Evolutionary conservation across 2,797 vertebrate genomes (phyloP).

Genomic region (Mus minutoides): DNA sequence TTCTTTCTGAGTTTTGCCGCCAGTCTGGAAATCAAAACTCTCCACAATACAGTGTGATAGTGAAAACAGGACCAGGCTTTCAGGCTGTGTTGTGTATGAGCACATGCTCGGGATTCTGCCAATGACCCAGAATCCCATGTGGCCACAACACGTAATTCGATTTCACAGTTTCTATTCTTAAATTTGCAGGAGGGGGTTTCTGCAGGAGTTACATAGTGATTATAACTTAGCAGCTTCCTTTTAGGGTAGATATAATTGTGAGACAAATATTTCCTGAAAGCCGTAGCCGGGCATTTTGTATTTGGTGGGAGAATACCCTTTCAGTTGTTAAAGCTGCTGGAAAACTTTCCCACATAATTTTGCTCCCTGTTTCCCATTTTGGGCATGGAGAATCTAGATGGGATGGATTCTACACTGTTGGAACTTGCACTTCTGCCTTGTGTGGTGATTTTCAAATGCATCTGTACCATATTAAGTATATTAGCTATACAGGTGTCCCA

Average conservation of each 20-base stretch:
- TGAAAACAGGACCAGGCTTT: slow-evolving; percentile 27
- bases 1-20: slow-evolving; percentile 19
- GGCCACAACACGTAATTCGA: slow-evolving; percentile 67
- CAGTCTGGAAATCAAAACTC: slow-evolving; percentile 44
- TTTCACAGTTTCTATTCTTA: slow-evolving; percentile 73
- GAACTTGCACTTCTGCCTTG: neutral
- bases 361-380: neutral
- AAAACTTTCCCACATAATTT: slow-evolving; percentile 29
- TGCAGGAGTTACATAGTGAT: slow-evolving; percentile 52
- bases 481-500: slow-evolving; percentile 23
- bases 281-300: neutral
- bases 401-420: slow-evolving; percentile 33
- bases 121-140: slow-evolving; percentile 17
- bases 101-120: slow-evolving; percentile 51
- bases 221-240: slow-evolving; percentile 60
- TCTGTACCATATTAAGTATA: neutral
- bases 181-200: slow-evolving; percentile 63
- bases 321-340: neutral
- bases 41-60: neutral
- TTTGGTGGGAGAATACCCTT: slow-evolving; percentile 34
- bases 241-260: slow-evolving; percentile 47
- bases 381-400: slow-evolving; percentile 11
- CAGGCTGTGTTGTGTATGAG: slow-evolving; percentile 42
- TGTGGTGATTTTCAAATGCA: slow-evolving; percentile 6
- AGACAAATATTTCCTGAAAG: slow-evolving; percentile 38